Conservation (phyloP, 2,797 vertebrate genomes). For the Astyanax mexicanus region DNA sequence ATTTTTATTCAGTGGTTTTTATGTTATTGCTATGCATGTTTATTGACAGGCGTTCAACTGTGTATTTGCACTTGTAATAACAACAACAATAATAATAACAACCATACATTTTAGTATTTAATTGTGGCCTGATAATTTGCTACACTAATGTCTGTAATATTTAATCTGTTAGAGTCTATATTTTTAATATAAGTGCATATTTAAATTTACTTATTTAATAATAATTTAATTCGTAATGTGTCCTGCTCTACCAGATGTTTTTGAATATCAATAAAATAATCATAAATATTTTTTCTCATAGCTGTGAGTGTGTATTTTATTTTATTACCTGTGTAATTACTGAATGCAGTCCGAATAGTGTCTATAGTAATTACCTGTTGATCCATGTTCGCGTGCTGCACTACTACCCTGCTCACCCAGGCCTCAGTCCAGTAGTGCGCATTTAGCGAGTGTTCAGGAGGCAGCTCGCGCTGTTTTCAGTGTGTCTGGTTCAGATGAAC, state of each 20-base stretch:
- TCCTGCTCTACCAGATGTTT: neutral
- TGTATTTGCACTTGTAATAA: too few species aligned
- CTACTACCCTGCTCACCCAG: neutral
- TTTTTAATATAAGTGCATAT: too few species aligned
- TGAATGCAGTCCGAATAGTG: neutral
- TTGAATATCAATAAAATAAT: neutral
- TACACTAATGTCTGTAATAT: too few species aligned
- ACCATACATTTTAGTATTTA: too few species aligned
- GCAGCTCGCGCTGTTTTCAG: neutral
- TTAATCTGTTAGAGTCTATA: too few species aligned
- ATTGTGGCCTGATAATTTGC: too few species aligned
- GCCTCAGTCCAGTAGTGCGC: neutral
- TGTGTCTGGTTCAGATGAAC: neutral
- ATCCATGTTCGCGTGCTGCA: conserved; percentile 62
- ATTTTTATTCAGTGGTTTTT: neutral
- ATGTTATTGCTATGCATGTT: neutral
- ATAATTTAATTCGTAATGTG: too few species aligned
- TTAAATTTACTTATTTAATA: too few species aligned
- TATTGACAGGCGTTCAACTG: too few species aligned
- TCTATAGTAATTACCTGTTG: conserved; percentile 70
- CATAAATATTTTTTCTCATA: too few species aligned
- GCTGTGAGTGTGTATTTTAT: too few species aligned
- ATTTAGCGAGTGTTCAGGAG: neutral
- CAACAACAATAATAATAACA: too few species aligned
- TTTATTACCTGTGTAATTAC: neutral